Evolutionary conservation across 2,888 invertebrate species (phyloP).

Genomic region (Cactoblastis cactorum): DNA sequence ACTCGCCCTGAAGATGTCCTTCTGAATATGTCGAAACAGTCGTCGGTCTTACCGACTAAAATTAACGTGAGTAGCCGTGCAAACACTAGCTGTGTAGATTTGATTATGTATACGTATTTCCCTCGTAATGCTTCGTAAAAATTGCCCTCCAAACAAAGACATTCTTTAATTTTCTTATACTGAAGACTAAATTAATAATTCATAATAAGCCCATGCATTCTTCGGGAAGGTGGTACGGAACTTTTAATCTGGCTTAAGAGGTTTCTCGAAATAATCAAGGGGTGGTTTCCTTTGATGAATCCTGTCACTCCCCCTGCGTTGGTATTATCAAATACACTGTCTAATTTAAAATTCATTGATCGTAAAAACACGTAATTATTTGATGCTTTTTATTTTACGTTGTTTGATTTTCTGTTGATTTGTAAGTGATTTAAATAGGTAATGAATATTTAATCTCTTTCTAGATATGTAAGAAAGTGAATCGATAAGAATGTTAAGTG

Average conservation of each 20-base stretch:
- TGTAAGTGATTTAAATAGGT: no score
- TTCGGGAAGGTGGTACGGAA: conserved; percentile 40
- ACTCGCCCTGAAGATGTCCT: no score
- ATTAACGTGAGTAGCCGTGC: no score
- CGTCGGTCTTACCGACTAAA: no score
- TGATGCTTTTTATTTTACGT: not conserved
- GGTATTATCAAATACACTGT: not conserved
- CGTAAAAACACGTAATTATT: not conserved
- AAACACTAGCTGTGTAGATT: not conserved
- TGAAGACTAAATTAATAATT: conserved; percentile 49
- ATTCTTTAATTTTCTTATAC: conserved; percentile 41
- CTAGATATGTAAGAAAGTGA: no score
- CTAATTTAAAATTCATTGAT: conserved; percentile 7
- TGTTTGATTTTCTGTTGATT: not conserved
- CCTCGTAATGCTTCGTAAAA: conserved; percentile 26
- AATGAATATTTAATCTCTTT: no score
- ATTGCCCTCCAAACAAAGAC: conserved; percentile 33
- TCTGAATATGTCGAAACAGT: no score
- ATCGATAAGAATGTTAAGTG: no score
- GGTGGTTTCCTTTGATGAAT: conserved; percentile 32
- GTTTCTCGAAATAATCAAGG: conserved; percentile 46
- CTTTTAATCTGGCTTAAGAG: conserved; percentile 57
- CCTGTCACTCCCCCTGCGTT: conserved; percentile 31
- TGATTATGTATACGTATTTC: conserved; percentile 20
- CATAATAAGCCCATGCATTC: conserved; percentile 56